Evolutionary conservation across 1,140 invertebrate genomes (phyloP).

Genomic region (Saccostrea glomerata): DNA sequence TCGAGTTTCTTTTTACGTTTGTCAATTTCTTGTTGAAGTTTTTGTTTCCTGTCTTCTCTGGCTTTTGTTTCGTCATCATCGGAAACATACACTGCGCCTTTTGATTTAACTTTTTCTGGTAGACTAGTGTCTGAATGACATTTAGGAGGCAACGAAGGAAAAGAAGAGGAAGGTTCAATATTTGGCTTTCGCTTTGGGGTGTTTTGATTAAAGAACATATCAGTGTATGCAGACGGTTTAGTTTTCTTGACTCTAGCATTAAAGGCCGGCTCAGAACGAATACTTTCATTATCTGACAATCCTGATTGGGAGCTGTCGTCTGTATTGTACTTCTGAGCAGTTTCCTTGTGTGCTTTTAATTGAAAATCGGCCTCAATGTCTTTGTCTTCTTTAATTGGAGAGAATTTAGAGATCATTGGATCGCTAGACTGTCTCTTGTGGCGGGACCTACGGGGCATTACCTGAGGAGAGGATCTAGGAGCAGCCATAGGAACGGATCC

Average conservation of each 20-base stretch:
- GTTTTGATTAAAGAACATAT: slow-evolving; percentile 65
- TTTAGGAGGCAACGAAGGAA: slow-evolving; percentile 55
- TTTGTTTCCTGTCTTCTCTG: slow-evolving; percentile 83
- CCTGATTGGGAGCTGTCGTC: slow-evolving; percentile 76
- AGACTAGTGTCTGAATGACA: slow-evolving; percentile 65
- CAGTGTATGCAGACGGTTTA: slow-evolving; percentile 69
- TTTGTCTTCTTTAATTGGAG: slow-evolving; percentile 82
- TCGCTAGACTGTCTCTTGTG: slow-evolving; percentile 77
- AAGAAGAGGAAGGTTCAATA: slow-evolving; percentile 51
- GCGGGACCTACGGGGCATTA: slow-evolving; percentile 74
- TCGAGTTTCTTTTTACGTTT: slow-evolving; percentile 83
- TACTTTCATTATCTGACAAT: slow-evolving; percentile 74
- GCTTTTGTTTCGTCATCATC: slow-evolving; percentile 70
- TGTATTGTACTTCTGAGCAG: slow-evolving; percentile 61
- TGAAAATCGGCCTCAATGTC: slow-evolving; percentile 78
- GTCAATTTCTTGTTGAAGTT: slow-evolving; percentile 85
- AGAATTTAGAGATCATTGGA: slow-evolving; percentile 79
- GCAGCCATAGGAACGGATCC: slow-evolving; percentile 58
- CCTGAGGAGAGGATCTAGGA: slow-evolving; percentile 75
- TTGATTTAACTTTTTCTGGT: slow-evolving; percentile 52
- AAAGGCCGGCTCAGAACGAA: slow-evolving; percentile 70
- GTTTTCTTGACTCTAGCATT: slow-evolving; percentile 65
- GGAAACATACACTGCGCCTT: slow-evolving; percentile 56
- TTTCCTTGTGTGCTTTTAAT: slow-evolving; percentile 47
- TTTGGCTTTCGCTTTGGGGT: slow-evolving; percentile 34